Base-by-base conservation (phyloP, 1,140 invertebrate genomes). In the Procambarus clarkii region DNA sequence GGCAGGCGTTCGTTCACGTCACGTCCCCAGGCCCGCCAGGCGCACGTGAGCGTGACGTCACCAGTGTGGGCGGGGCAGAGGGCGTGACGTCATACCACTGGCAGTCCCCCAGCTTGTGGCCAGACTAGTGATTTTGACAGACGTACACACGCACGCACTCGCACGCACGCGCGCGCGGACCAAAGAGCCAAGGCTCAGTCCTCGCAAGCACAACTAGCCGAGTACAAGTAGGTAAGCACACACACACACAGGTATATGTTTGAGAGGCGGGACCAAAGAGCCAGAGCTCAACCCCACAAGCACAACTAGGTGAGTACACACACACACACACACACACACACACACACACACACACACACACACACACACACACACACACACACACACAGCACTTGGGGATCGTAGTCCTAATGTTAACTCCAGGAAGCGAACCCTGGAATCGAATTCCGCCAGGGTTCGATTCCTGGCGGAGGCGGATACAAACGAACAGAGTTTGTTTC, bases 61-160 rank as follows among this genome's bases (percentile, higher is more conserved):
- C 48, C 5, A n/a, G 69, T 64, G 69, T 74, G 69, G 69, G 69
- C 24, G 80, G 80, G n/a, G 80, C 69, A 3, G n/a, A 24, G 48
- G 80, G 18, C 80, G 50, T 82, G 50, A 58, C 80, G 80, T 82
- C 80, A 82, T 46, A 24, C 18, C 44, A 18, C 80, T 82, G 80
- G 80, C 80, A 24, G 80, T 60, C n/a, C 8, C 80, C 80, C 45
- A 54, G 15, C 80, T 24, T 18, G 60, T 69, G 60, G 7, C 21
- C 77, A 54, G 50, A 82, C 60, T 82, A 82, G 80, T 54, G 80
- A 58, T 34, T 82, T 82, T 82, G 80, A 82, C 80, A 60, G 50
- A 82, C 13, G 7, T n/a, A 21, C 4, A 58, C 11, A 60, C 60
- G 80, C 24, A 54, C 50, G 13, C 50, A 54, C 50, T 0, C 3